Evolutionary conservation across 2,888 invertebrate species (phyloP), one percentile per base, ranked within the genome.

Genomic region (Chydorus sphaericus): DNA sequence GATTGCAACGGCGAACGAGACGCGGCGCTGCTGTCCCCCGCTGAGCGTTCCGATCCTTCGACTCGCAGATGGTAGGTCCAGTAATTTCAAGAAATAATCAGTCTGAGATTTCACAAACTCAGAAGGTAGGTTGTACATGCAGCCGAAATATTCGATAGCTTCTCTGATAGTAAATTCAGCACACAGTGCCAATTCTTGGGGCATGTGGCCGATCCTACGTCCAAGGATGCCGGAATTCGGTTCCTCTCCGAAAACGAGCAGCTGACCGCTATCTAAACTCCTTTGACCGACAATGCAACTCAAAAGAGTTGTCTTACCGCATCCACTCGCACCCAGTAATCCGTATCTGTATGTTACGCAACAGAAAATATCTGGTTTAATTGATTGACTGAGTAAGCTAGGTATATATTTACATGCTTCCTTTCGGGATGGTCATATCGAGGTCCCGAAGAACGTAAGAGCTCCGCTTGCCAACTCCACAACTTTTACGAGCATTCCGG

Each of bases 121-220:
- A 31, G 84, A 83, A 67, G 80, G 77, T 91, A 94, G 92, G 62
- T 90, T 88, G 71, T 91, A 91, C 66, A 94, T 88, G 82, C 91
- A 87, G 38, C 93, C 93, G 71, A 94, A 94, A 71, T 92, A 93
- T 81, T 86, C 83, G 85, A 94, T 85, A 0, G 93, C 93, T 70
- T 94, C 93, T 62, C 82, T 82, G 65, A 94, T 92, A 30, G 91
- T 85, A 72, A 94, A 92, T 73, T 90, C 90, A 2, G 85, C 89
- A 68, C 88, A 90, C 1, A 91, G 75, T 0, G 90, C 90, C 58
- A 88, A 89, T 72, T 91, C 90, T 66, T 90, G 85, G 0, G 94
- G 94, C 94, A 94, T 94, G 73, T 93, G 94, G 53, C 94, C 94
- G 14, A 94, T 90, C 28, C 88, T 78, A 66, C 86, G 86, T 11